A percentile compares a stretch with the other conserved stretches of the same genome.
Conservation (phyloP, 2,888 invertebrate genomes). For the Drosophila quinaria region DNA sequence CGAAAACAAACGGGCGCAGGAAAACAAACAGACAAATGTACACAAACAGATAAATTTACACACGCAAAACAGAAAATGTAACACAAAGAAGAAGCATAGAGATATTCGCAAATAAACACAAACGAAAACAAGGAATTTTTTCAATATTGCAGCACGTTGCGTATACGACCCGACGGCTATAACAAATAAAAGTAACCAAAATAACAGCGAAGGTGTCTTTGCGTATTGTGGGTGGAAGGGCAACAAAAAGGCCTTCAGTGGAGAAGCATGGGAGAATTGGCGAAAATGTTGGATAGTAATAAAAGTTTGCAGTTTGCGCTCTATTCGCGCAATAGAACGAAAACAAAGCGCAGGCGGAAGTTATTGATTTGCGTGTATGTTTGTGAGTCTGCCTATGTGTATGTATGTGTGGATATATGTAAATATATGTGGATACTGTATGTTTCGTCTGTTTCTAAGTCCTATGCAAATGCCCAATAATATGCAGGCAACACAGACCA, state of each 20-base stretch:
- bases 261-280: neutral
- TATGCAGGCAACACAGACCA: neutral
- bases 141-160: slow-evolving; percentile 74
- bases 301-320: slow-evolving; percentile 29
- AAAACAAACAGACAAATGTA: slow-evolving; percentile 29
- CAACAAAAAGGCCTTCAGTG: neutral
- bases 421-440: slow-evolving; percentile 1
- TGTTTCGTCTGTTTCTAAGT: neutral
- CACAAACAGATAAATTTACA: slow-evolving; percentile 4
- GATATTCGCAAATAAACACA: slow-evolving; percentile 29
- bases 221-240: slow-evolving; percentile 17
- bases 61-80: neutral
- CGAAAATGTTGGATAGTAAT: slow-evolving; percentile 4
- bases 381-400: slow-evolving; percentile 7
- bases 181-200: slow-evolving; percentile 74
- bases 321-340: slow-evolving; percentile 60
- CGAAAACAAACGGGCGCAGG: slow-evolving; percentile 48
- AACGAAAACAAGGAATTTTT: slow-evolving; percentile 78
- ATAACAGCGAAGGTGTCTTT: slow-evolving; percentile 55
- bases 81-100: neutral
- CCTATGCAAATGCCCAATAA: neutral
- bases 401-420: slow-evolving; percentile 8
- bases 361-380: slow-evolving; percentile 63
- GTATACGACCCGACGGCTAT: slow-evolving; percentile 70
- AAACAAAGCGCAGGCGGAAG: slow-evolving; percentile 72